These are phyloP conservation scores for Streblospio benedicti DNA, from an alignment of 1,140 invertebrate species.

Conservation along the genomic window DNA sequence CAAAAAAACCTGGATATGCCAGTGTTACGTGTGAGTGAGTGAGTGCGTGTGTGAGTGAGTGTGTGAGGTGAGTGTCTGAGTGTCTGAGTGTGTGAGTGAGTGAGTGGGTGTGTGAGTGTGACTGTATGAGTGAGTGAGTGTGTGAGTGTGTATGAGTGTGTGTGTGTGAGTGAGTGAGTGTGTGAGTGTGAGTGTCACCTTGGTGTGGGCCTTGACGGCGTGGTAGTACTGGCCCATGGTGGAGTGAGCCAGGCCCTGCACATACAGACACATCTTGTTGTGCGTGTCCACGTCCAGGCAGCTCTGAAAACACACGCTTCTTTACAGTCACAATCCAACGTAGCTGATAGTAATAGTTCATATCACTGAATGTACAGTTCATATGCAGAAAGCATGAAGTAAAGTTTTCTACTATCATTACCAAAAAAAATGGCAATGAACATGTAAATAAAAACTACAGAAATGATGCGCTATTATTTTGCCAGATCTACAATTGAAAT, in stretches of 20 bases:
- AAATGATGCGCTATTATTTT: too few species aligned
- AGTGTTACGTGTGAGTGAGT: too few species aligned
- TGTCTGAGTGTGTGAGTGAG: not conserved
- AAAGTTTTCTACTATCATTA: too few species aligned
- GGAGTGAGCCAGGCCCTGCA: not conserved
- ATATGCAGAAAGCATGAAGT: too few species aligned
- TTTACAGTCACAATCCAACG: not conserved
- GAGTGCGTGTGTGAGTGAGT: too few species aligned
- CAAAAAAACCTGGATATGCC: too few species aligned
- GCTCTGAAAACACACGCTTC: not conserved
- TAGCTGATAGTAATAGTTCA: too few species aligned
- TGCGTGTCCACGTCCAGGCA: not conserved
- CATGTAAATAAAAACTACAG: too few species aligned
- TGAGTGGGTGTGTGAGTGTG: not conserved
- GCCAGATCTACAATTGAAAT: too few species aligned
- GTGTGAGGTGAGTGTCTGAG: not conserved
- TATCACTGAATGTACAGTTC: too few species aligned
- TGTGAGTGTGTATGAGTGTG: not conserved
- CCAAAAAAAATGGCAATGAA: too few species aligned
- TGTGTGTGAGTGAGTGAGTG: constrained; percentile 1
- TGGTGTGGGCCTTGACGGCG: not conserved
- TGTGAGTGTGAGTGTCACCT: not conserved
- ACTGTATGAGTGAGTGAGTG: not conserved
- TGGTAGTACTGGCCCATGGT: not conserved
- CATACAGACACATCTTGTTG: not conserved